Conservation (phyloP, 2,797 vertebrate species). For the Phataginus tetradactyla region DNA sequence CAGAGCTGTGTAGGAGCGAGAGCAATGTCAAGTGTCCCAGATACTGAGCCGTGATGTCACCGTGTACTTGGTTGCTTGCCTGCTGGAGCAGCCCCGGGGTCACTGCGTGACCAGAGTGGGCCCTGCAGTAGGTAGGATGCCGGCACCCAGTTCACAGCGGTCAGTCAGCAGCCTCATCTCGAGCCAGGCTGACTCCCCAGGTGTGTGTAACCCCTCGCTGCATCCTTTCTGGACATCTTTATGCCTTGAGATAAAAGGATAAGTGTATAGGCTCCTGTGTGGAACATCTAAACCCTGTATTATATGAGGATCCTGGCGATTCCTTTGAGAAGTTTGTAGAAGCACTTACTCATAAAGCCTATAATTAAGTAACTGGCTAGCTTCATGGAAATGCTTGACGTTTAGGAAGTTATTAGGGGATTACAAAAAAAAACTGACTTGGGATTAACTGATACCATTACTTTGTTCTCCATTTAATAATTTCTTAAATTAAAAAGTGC, state of each 20-base stretch:
- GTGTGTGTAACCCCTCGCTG: background rate
- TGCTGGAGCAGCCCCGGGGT: background rate
- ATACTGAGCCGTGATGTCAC: background rate
- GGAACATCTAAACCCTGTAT: constrained; percentile 56
- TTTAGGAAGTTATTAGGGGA: constrained; percentile 73
- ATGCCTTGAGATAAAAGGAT: constrained; percentile 66
- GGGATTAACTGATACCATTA: constrained; percentile 69
- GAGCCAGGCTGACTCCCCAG: constrained; percentile 48
- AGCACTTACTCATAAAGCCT: constrained; percentile 59
- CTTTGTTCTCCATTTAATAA: constrained; percentile 66
- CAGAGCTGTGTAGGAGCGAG: background rate
- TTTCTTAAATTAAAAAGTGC: constrained; percentile 68
- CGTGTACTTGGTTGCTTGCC: too few relatives aligned
- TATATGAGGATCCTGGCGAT: constrained; percentile 50
- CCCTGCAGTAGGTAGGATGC: background rate
- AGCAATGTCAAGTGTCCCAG: rapidly evolving
- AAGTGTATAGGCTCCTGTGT: background rate
- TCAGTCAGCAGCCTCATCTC: background rate
- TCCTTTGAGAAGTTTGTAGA: constrained; percentile 69
- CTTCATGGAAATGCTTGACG: constrained; percentile 73
- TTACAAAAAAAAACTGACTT: constrained; percentile 51
- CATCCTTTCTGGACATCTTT: constrained; percentile 41
- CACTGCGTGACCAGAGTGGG: rapidly evolving
- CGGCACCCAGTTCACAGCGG: background rate
- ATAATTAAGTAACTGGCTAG: constrained; percentile 67